A percentile compares a stretch with the other conserved stretches of the same genome.
Evolutionary conservation across 2,888 invertebrate genomes (phyloP).

Genomic region (Steinernema scapterisci): DNA sequence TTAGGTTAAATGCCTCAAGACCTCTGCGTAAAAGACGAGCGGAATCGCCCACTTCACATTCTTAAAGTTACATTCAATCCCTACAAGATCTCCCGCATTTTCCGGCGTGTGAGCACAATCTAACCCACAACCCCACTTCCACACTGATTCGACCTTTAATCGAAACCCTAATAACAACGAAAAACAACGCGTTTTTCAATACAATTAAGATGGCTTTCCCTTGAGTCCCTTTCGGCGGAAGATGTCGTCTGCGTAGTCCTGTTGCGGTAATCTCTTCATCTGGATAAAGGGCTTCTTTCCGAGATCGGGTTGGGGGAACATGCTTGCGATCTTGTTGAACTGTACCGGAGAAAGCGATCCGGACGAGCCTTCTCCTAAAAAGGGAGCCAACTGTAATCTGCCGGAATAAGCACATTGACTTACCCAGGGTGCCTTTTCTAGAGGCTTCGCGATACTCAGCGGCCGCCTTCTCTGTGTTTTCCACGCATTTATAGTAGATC

Average conservation of each 20-base stretch:
- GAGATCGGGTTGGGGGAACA: conserved; percentile 62
- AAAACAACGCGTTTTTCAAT: background rate
- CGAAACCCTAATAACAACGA: background rate
- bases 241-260: conserved; percentile 59
- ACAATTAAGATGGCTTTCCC: conserved; percentile 43
- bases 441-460: conserved; percentile 53
- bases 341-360: conserved; percentile 42
- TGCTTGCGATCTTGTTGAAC: conserved; percentile 62
- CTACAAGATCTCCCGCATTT: too few relatives aligned
- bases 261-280: conserved; percentile 61
- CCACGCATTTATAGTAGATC: conserved; percentile 59
- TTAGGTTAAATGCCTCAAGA: too few relatives aligned
- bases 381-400: too few relatives aligned
- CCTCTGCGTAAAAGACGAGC: too few relatives aligned
- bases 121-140: background rate
- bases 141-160: background rate
- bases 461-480: conserved; percentile 50
- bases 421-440: conserved; percentile 59
- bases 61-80: too few relatives aligned
- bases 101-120: too few relatives aligned
- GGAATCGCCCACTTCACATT: too few relatives aligned
- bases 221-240: conserved; percentile 56
- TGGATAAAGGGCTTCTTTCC: conserved; percentile 55
- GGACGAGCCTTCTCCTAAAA: conserved; percentile 36
- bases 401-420: too few relatives aligned